Evolutionary conservation across 2,888 invertebrate genomes (phyloP).

Genomic region (Cremastinae sp.): DNA sequence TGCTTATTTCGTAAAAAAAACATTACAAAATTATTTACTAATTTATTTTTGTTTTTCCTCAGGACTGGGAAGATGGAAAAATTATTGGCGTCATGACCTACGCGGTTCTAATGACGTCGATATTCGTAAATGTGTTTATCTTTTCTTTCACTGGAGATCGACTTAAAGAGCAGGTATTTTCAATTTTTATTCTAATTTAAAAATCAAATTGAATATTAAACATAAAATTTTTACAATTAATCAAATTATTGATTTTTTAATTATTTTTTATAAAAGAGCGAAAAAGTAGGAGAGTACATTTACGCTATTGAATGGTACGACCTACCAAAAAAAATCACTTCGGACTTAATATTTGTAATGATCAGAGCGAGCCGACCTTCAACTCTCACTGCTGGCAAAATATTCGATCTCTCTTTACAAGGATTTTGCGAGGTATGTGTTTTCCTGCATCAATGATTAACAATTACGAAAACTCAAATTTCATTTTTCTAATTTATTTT

Average conservation of each 20-base stretch:
- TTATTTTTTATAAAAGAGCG: slow-evolving; percentile 60
- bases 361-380: slow-evolving; percentile 70
- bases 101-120: slow-evolving; percentile 69
- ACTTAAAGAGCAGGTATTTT: slow-evolving; percentile 71
- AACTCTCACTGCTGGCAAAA: slow-evolving; percentile 72
- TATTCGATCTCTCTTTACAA: slow-evolving; percentile 71
- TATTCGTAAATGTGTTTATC: slow-evolving; percentile 72
- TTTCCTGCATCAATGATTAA: too few relatives aligned
- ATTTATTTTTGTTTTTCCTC: slow-evolving; percentile 21
- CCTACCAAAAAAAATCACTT: slow-evolving; percentile 64
- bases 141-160: slow-evolving; percentile 72
- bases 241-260: too few relatives aligned
- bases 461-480: too few relatives aligned
- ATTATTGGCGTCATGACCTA: slow-evolving; percentile 70
- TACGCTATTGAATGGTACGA: slow-evolving; percentile 70
- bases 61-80: slow-evolving; percentile 71
- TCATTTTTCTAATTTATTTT: too few relatives aligned
- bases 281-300: slow-evolving; percentile 65
- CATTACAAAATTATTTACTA: slow-evolving; percentile 5
- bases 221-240: too few relatives aligned
- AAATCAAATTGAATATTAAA: too few relatives aligned
- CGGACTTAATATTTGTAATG: slow-evolving; percentile 68
- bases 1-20: background rate
- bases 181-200: too few relatives aligned
- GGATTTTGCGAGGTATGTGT: slow-evolving; percentile 72